These are phyloP conservation scores for Lepidurus arcticus DNA, from an alignment of 1,140 invertebrate genomes.

Conservation along the genomic window DNA sequence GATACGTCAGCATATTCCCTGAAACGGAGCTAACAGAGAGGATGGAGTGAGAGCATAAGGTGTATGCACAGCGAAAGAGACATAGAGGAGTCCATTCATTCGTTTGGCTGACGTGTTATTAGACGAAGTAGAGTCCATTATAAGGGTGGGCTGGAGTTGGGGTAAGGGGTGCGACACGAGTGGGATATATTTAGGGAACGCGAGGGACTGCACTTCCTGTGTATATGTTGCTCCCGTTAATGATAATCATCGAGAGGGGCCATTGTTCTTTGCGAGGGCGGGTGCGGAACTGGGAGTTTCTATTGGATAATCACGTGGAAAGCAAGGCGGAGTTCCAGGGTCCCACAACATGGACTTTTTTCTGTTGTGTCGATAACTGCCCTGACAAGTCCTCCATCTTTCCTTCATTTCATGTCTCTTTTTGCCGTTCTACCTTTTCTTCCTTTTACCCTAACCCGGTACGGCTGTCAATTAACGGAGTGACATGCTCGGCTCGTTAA, in stretches of 20 bases:
- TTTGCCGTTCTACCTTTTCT: neutral
- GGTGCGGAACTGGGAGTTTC: neutral
- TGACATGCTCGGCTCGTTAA: neutral
- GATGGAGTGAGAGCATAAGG: too few relatives aligned
- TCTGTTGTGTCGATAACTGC: neutral
- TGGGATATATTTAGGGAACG: neutral
- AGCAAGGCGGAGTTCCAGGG: neutral
- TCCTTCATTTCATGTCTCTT: neutral
- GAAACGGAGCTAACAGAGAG: too few relatives aligned
- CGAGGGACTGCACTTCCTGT: neutral
- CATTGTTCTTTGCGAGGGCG: slow-evolving; percentile 8
- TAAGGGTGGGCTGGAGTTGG: neutral
- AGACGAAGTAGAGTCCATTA: neutral
- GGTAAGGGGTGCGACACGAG: neutral
- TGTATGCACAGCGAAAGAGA: neutral
- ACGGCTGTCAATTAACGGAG: neutral
- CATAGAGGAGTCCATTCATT: neutral
- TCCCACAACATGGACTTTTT: neutral
- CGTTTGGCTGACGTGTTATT: neutral
- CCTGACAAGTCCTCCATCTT: neutral
- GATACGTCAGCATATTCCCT: neutral
- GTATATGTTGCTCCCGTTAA: neutral
- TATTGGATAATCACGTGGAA: neutral
- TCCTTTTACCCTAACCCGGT: neutral
- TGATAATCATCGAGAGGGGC: neutral